Evolutionary conservation across 2,113 vertebrate species (phyloP).

Genomic region (Elephas maximus): DNA sequence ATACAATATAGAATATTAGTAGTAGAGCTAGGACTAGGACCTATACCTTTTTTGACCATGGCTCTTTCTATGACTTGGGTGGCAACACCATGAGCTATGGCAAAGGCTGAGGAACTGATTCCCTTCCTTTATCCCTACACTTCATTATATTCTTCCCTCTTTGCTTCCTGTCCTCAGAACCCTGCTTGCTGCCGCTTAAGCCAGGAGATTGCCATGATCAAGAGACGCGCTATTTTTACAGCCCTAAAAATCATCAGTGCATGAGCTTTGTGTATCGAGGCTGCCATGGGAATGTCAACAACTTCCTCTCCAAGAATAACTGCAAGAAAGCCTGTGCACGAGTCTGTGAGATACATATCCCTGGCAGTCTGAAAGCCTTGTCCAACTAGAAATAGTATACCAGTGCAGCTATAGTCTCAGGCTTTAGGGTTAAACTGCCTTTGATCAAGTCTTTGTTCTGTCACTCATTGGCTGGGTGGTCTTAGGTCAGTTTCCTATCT

Average conservation of each 20-base stretch:
- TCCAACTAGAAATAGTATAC: neutral
- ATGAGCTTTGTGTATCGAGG: neutral
- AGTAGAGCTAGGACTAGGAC: neutral
- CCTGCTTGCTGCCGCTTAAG: slow-evolving; percentile 39
- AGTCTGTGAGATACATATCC: slow-evolving; percentile 35
- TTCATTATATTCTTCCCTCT: neutral
- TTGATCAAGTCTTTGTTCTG: neutral
- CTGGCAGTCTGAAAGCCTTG: neutral
- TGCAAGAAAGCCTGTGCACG: neutral
- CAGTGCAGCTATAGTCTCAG: neutral
- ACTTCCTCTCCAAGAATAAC: neutral
- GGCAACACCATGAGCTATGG: neutral
- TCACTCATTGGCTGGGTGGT: neutral
- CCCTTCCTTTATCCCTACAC: neutral
- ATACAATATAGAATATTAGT: neutral
- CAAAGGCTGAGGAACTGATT: neutral
- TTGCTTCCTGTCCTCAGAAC: slow-evolving; percentile 66
- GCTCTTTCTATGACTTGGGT: neutral
- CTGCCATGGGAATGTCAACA: slow-evolving; percentile 69
- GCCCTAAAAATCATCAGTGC: neutral
- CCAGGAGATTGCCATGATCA: fast-evolving
- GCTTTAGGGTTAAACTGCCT: neutral
- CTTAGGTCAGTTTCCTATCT: neutral
- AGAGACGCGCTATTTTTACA: slow-evolving; percentile 42
- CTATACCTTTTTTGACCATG: neutral